A percentile compares a stretch with the other conserved stretches of the same genome.
phyloP scores from a whole-genome alignment of 2,113 vertebrate species.

The Heliornis fulica region DNA sequence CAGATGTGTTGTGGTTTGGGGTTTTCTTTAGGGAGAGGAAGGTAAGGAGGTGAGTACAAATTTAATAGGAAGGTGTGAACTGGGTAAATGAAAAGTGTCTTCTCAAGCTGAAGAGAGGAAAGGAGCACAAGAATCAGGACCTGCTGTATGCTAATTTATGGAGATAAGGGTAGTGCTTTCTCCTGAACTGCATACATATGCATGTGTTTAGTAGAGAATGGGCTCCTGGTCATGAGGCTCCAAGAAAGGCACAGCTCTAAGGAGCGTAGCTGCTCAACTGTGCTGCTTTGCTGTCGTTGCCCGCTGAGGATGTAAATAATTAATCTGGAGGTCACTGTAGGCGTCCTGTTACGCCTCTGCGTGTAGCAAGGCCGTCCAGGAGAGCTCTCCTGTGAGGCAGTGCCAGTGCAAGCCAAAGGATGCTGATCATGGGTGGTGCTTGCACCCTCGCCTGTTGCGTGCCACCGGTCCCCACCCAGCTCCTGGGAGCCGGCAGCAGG shows the following conservation, averaged over 20 bases:
- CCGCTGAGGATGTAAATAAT: not conserved
- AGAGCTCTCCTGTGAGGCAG: not conserved
- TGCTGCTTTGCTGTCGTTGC: not conserved
- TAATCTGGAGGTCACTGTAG: not conserved
- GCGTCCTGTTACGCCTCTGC: not conserved
- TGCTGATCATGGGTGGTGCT: not conserved
- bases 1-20: not conserved
- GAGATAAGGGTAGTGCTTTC: not conserved
- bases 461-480: not conserved
- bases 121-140: not conserved
- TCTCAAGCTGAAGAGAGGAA: not conserved
- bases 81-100: not conserved
- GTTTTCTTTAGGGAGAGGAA: not conserved
- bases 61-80: not conserved
- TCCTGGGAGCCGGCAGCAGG: not conserved
- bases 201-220: not conserved
- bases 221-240: not conserved
- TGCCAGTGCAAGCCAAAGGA: not conserved
- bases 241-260: not conserved
- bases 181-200: not conserved
- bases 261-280: not conserved
- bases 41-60: not conserved
- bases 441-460: not conserved
- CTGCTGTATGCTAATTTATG: not conserved
- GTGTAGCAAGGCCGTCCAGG: not conserved